These are phyloP conservation scores for Hyles vespertilio DNA, from an alignment of 1,140 invertebrate species.

Conservation along the genomic window DNA sequence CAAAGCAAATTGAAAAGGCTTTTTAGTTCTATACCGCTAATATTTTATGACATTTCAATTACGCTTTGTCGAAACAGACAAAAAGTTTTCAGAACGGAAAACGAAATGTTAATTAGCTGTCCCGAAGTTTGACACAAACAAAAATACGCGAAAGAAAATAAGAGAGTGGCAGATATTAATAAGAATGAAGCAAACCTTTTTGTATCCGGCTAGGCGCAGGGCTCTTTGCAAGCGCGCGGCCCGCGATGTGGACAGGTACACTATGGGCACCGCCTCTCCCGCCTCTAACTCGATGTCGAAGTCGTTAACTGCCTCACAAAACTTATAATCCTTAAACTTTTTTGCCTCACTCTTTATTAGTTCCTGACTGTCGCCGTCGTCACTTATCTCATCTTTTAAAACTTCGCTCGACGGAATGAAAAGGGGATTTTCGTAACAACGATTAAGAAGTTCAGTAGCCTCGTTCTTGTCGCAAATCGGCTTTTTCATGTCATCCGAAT, in stretches of 20 bases:
- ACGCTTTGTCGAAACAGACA: constrained; percentile 16
- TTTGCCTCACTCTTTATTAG: constrained; percentile 56
- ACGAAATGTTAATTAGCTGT: constrained; percentile 25
- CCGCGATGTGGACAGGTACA: constrained; percentile 58
- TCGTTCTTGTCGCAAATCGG: constrained; percentile 33
- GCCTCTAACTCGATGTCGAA: constrained; percentile 60
- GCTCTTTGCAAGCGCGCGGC: constrained; percentile 59
- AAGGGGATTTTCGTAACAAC: constrained; percentile 49
- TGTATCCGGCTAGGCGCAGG: constrained; percentile 50
- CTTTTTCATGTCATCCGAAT: constrained; percentile 25
- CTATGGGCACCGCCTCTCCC: constrained; percentile 57
- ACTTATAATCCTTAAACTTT: constrained; percentile 67
- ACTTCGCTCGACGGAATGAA: constrained; percentile 45
- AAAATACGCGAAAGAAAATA: constrained; percentile 18
- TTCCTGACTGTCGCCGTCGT: constrained; percentile 41
- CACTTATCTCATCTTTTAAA: constrained; percentile 57
- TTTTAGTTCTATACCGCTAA: constrained; percentile 5
- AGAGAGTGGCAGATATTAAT: constrained; percentile 17
- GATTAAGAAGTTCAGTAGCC: constrained; percentile 39
- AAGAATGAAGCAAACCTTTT: constrained; percentile 50
- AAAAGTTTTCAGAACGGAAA: constrained; percentile 14
- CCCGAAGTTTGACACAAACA: constrained; percentile 22
- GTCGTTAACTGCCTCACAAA: constrained; percentile 64
- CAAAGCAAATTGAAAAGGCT: constrained; percentile 19
- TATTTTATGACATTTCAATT: constrained; percentile 24